These are phyloP conservation scores for Rutilus rutilus DNA, from an alignment of 2,113 vertebrate species.

Conservation along the genomic window DNA sequence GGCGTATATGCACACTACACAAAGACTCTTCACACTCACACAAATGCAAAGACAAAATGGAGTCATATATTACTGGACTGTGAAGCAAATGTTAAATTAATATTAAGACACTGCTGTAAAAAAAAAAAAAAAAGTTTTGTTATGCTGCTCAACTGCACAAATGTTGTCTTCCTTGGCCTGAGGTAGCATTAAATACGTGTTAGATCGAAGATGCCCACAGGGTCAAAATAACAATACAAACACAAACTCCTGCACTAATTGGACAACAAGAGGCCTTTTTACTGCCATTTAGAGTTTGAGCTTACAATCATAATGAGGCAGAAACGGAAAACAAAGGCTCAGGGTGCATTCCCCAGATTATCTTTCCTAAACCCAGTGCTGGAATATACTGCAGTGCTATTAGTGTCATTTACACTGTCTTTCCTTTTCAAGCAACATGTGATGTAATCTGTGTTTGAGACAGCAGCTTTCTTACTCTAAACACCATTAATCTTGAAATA, in stretches of 20 bases:
- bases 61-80: conserved; percentile 5
- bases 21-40: background rate
- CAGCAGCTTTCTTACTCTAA: background rate
- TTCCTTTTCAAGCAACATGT: background rate
- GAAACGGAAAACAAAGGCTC: conserved; percentile 1
- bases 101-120: background rate
- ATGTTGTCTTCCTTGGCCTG: background rate
- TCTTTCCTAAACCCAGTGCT: background rate
- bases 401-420: background rate
- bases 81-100: background rate
- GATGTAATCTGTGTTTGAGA: background rate
- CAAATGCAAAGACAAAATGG: background rate
- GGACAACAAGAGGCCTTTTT: background rate
- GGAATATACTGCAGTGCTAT: background rate
- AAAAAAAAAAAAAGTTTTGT: background rate
- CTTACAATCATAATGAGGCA: background rate
- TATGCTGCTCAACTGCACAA: background rate
- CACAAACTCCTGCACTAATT: background rate
- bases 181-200: background rate
- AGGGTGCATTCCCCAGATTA: conserved; percentile 2
- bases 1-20: background rate
- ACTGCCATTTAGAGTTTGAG: background rate
- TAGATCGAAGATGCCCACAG: background rate
- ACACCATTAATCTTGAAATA: conserved; percentile 3
- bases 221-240: background rate